phyloP scores from a whole-genome alignment of 1,140 invertebrate species.

The Stegodyphus dumicola region DNA sequence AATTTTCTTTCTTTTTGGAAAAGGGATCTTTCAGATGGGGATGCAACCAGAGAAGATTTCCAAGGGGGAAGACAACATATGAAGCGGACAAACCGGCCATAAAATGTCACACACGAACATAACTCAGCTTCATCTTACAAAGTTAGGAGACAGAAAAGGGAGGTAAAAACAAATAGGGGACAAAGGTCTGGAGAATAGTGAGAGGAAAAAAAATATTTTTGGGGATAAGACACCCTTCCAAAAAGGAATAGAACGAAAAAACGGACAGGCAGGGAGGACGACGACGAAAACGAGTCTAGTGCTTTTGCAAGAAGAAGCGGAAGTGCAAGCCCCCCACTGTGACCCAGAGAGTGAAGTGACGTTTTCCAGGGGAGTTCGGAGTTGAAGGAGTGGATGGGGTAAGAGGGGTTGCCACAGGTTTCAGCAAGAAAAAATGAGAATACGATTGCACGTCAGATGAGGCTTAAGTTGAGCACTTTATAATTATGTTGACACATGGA shows the following conservation, averaged over 20 bases:
- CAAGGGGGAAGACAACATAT: background rate
- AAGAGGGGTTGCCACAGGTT: background rate
- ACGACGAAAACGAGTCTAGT: no score
- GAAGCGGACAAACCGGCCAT: background rate
- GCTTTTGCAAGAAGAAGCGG: background rate
- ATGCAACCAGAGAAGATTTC: background rate
- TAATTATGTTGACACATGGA: no score
- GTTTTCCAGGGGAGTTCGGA: no score
- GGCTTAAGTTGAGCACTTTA: no score
- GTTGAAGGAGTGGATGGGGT: background rate
- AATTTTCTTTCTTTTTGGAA: background rate
- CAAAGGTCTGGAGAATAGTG: background rate
- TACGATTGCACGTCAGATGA: no score
- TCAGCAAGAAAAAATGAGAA: no score
- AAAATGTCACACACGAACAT: background rate
- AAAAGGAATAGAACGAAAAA: no score
- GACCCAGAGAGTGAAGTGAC: background rate
- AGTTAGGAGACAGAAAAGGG: background rate
- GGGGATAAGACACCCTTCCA: background rate
- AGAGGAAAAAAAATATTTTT: background rate
- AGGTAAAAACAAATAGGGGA: conserved; percentile 14
- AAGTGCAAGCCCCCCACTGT: background rate
- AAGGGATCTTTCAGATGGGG: no score
- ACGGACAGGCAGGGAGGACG: no score
- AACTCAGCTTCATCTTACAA: conserved; percentile 3